A percentile compares a stretch with the other conserved stretches of the same genome.
These are phyloP conservation scores for Cheilosia urbana DNA, from an alignment of 2,888 invertebrate species.

Conservation along the genomic window DNA sequence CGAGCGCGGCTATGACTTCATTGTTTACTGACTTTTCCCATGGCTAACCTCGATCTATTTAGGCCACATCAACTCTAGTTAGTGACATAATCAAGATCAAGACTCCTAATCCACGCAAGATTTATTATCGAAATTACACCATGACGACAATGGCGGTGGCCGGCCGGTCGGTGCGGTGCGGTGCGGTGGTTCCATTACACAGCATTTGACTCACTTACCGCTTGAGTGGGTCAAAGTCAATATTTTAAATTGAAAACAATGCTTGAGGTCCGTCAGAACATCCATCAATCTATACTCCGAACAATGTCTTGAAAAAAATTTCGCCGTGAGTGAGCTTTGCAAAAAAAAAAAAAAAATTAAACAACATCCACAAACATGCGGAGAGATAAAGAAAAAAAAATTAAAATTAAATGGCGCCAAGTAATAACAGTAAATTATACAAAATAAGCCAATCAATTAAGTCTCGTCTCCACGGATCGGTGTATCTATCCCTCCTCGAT, in stretches of 20 bases:
- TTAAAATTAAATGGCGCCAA: conserved; percentile 75
- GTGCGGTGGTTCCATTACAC: not conserved
- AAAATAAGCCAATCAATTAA: conserved; percentile 75
- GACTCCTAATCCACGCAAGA: conserved; percentile 55
- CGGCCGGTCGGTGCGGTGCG: not conserved
- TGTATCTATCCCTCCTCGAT: conserved; percentile 17
- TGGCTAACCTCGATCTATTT: conserved; percentile 57
- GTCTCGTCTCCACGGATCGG: conserved; percentile 62
- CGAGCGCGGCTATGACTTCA: not conserved
- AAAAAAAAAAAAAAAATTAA: too few species aligned
- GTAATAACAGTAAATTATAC: conserved; percentile 75
- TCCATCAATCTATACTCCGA: conserved; percentile 53
- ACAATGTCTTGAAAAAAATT: conserved; percentile 36
- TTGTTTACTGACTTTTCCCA: conserved; percentile 29
- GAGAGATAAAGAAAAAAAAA: conserved; percentile 9
- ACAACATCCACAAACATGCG: not conserved
- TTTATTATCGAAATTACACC: conserved; percentile 53
- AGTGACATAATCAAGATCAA: conserved; percentile 35
- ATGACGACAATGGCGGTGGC: conserved; percentile 14
- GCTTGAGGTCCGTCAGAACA: conserved; percentile 49
- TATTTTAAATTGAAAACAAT: conserved; percentile 45
- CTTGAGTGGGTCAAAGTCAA: conserved; percentile 64
- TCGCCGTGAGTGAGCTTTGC: not conserved
- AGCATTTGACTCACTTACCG: conserved; percentile 21
- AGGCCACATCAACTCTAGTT: conserved; percentile 15